phyloP scores from a whole-genome alignment of 2,113 vertebrate species.

The Rhinolophus ferrumequinum region DNA sequence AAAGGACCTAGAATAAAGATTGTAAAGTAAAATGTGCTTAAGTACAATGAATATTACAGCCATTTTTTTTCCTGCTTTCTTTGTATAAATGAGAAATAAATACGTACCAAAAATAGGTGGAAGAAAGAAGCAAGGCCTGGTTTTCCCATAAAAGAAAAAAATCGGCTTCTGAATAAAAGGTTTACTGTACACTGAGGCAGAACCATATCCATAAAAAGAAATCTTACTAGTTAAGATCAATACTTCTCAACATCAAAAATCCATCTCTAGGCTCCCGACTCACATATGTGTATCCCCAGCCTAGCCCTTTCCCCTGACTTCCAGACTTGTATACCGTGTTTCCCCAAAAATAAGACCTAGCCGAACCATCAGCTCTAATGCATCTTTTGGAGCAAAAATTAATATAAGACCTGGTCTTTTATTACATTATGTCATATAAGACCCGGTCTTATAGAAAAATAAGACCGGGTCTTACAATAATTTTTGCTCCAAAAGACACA shows the following conservation, averaged over 20 bases:
- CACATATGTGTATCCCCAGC: rapidly evolving
- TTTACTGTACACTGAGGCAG: not conserved
- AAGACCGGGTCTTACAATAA: too few species aligned
- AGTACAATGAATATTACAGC: not conserved
- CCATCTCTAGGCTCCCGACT: not conserved
- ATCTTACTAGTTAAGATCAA: not conserved
- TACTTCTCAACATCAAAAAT: not conserved
- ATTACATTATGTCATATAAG: too few species aligned
- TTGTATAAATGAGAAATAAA: not conserved
- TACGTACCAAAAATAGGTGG: not conserved
- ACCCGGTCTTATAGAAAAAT: too few species aligned
- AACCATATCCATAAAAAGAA: not conserved
- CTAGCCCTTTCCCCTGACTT: not conserved
- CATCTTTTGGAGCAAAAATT: too few species aligned
- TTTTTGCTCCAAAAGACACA: too few species aligned
- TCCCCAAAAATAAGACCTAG: too few species aligned
- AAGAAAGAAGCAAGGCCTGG: not conserved
- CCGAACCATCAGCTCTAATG: too few species aligned
- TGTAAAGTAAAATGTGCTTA: not conserved
- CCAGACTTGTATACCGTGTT: not conserved
- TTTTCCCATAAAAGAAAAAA: conserved; percentile 29
- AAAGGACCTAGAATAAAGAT: not conserved
- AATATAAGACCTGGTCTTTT: too few species aligned
- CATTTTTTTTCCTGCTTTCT: not conserved
- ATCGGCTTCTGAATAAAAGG: not conserved